Evolutionary conservation across 2,888 invertebrate genomes (phyloP).

Genomic region (Acronicta alni): DNA sequence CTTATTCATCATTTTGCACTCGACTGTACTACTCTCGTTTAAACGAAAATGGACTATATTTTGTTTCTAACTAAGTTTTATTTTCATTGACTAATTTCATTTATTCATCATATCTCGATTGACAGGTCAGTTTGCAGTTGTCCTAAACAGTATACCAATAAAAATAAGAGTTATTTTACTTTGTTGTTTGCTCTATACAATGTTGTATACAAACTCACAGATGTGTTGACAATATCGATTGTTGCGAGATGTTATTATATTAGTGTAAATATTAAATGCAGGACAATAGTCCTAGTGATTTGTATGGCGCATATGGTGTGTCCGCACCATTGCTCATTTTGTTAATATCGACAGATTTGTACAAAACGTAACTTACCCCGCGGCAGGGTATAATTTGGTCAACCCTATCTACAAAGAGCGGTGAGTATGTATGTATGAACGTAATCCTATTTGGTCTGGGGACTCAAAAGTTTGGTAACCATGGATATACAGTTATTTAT

Average conservation of each 20-base stretch:
- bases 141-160: conserved; percentile 27
- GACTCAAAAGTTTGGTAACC: conserved; percentile 41
- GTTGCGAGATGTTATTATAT: conserved; percentile 54
- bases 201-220: conserved; percentile 37
- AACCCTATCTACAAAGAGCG: conserved; percentile 17
- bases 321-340: conserved; percentile 61
- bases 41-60: conserved; percentile 8
- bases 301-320: conserved; percentile 50
- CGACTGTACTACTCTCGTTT: conserved; percentile 22
- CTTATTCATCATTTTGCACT: conserved; percentile 58
- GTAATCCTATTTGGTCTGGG: conserved; percentile 54
- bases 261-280: conserved; percentile 53
- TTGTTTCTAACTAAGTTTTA: background rate
- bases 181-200: conserved; percentile 4
- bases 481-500: conserved; percentile 40
- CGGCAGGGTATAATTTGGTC: conserved; percentile 17
- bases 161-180: conserved; percentile 37
- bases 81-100: conserved; percentile 8
- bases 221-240: conserved; percentile 60
- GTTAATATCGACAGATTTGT: conserved; percentile 47
- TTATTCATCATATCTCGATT: conserved; percentile 56
- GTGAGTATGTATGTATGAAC: conserved; percentile 41
- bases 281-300: conserved; percentile 47
- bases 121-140: conserved; percentile 43
- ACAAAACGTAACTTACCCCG: conserved; percentile 37